A percentile compares a stretch with the other conserved stretches of the same genome.
Conservation (phyloP, 2,888 invertebrate species). For the Diarsia brunnea region DNA sequence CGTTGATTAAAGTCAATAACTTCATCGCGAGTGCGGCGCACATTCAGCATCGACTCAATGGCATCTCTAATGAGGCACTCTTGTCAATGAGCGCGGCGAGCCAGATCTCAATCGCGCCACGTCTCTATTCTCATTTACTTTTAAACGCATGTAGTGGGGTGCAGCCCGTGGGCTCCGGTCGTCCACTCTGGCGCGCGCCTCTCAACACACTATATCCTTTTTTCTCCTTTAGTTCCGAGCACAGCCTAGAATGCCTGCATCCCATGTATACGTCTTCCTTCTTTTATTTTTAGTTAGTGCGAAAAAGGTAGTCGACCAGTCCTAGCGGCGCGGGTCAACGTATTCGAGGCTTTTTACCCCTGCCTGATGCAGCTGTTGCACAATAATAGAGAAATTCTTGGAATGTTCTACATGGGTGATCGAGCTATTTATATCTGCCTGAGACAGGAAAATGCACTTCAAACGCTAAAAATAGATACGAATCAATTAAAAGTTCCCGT, state of each 20-base stretch:
- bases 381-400: slow-evolving; percentile 87
- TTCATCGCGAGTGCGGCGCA: slow-evolving; percentile 67
- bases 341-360: slow-evolving; percentile 86
- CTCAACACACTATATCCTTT: slow-evolving; percentile 84
- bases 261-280: slow-evolving; percentile 82
- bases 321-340: slow-evolving; percentile 83
- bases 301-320: slow-evolving; percentile 86
- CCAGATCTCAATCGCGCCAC: slow-evolving; percentile 74
- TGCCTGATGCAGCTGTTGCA: slow-evolving; percentile 86
- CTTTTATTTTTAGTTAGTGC: slow-evolving; percentile 87
- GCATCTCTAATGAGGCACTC: slow-evolving; percentile 79
- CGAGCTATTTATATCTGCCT: slow-evolving; percentile 71
- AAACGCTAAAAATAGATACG: slow-evolving; percentile 61
- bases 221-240: slow-evolving; percentile 79
- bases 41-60: slow-evolving; percentile 70
- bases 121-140: slow-evolving; percentile 78
- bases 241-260: slow-evolving; percentile 84
- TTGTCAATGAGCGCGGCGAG: slow-evolving; percentile 77
- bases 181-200: slow-evolving; percentile 80
- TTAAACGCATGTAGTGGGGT: slow-evolving; percentile 71
- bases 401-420: slow-evolving; percentile 78
- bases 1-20: slow-evolving; percentile 72
- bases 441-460: slow-evolving; percentile 58
- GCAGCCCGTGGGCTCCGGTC: slow-evolving; percentile 67
- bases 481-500: slow-evolving; percentile 60